Evolutionary conservation across 2,888 invertebrate species (phyloP).

Genomic region (Cantharis lateralis): DNA sequence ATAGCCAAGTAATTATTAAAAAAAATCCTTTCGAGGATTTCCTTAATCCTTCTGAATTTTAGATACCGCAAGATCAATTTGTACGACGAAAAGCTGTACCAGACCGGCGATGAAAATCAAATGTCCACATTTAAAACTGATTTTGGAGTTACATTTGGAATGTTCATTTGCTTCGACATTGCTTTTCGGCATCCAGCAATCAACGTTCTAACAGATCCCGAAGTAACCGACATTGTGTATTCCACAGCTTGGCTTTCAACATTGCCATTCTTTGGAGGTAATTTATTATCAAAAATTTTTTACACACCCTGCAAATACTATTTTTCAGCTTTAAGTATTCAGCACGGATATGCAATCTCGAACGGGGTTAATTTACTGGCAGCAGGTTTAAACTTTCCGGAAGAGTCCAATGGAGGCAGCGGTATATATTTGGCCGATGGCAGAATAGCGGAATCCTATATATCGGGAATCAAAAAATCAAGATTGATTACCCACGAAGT

Average conservation of each 20-base stretch:
- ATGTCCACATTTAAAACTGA: slow-evolving; percentile 71
- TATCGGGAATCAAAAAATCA: slow-evolving; percentile 24
- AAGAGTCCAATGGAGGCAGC: slow-evolving; percentile 34
- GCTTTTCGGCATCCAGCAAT: slow-evolving; percentile 73
- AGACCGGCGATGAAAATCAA: slow-evolving; percentile 55
- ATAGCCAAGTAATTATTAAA: background rate
- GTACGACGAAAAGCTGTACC: slow-evolving; percentile 55
- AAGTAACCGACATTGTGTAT: slow-evolving; percentile 65
- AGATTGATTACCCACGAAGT: slow-evolving; percentile 31
- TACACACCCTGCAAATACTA: background rate
- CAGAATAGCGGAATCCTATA: slow-evolving; percentile 28
- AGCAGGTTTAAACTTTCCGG: slow-evolving; percentile 34
- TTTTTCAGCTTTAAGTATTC: slow-evolving; percentile 38
- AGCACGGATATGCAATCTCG: slow-evolving; percentile 39
- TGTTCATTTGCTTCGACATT: slow-evolving; percentile 83
- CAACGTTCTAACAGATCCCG: slow-evolving; percentile 50
- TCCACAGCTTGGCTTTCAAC: slow-evolving; percentile 83
- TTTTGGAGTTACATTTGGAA: slow-evolving; percentile 79
- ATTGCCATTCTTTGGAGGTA: slow-evolving; percentile 65
- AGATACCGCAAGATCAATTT: slow-evolving; percentile 52
- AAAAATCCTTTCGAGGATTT: background rate
- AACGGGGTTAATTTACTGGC: slow-evolving; percentile 40
- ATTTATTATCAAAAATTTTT: background rate
- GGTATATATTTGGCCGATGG: slow-evolving; percentile 37
- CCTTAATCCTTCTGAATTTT: background rate